A percentile compares a stretch with the other conserved stretches of the same genome.
phyloP scores from a whole-genome alignment of 2,888 invertebrate genomes.

The Cynaeus angustus region DNA sequence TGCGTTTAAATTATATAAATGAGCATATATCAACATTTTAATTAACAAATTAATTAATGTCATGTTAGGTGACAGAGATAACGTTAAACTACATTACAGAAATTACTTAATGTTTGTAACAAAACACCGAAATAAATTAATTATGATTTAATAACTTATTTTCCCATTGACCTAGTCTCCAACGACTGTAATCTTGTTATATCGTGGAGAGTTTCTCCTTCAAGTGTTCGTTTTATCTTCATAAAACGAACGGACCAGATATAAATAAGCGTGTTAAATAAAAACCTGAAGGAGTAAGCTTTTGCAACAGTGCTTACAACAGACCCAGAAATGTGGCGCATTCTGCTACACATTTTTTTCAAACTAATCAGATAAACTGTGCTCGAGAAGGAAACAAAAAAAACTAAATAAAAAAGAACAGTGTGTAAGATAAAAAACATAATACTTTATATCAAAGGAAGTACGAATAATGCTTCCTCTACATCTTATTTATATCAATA shows the following conservation, averaged over 20 bases:
- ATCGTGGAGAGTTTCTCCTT: slow-evolving; percentile 6
- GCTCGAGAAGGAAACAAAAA: no score
- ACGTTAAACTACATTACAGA: neutral
- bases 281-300: neutral
- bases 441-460: no score
- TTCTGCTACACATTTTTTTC: no score
- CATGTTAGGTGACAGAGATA: no score
- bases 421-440: no score
- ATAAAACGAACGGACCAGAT: slow-evolving; percentile 14
- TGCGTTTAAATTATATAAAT: no score
- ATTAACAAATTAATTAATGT: neutral
- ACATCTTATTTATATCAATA: no score
- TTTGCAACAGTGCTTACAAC: neutral
- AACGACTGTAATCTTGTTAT: slow-evolving; percentile 24
- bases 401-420: no score
- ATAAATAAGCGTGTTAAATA: slow-evolving; percentile 14
- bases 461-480: no score
- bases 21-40: no score
- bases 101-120: neutral
- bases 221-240: slow-evolving; percentile 32
- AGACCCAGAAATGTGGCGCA: no score
- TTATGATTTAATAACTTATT: slow-evolving; percentile 14
- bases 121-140: slow-evolving; percentile 3
- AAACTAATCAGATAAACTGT: no score
- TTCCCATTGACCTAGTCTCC: slow-evolving; percentile 28